Evolutionary conservation across 2,888 invertebrate species (phyloP).

Genomic region (Oegoconia quadripuncta): DNA sequence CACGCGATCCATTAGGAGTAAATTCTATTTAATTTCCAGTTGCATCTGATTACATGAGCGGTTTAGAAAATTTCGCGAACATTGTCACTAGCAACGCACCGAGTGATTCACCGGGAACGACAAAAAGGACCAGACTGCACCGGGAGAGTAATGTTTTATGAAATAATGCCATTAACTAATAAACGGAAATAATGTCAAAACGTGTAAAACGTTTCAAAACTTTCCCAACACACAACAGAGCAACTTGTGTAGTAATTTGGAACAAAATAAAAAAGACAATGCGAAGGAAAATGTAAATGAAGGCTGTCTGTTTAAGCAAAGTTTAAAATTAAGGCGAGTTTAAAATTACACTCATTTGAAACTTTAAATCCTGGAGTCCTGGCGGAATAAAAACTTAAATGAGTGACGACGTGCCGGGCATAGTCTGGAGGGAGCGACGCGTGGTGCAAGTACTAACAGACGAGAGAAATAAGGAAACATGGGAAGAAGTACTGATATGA

Average conservation of each 20-base stretch:
- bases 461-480: not conserved
- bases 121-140: too few relatives aligned
- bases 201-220: too few relatives aligned
- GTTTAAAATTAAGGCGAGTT: conserved; percentile 23
- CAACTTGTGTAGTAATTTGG: conserved; percentile 22
- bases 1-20: too few relatives aligned
- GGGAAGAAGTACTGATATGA: too few relatives aligned
- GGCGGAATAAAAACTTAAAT: conserved; percentile 51
- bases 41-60: too few relatives aligned
- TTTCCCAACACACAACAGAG: not conserved
- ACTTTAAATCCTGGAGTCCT: conserved; percentile 43
- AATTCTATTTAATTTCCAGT: too few relatives aligned
- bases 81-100: too few relatives aligned
- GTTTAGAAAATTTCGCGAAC: too few relatives aligned
- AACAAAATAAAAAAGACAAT: conserved; percentile 17
- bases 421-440: conserved; percentile 23
- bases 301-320: conserved; percentile 25
- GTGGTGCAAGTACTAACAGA: conserved; percentile 1
- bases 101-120: too few relatives aligned
- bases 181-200: too few relatives aligned
- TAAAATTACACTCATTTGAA: conserved; percentile 49
- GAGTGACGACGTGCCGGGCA: conserved; percentile 45
- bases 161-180: too few relatives aligned
- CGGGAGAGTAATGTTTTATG: too few relatives aligned
- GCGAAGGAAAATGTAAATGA: conserved; percentile 33